Evolutionary conservation across 2,888 invertebrate species (phyloP), one percentile per base, ranked within the genome.

Genomic region (Hirtodrosophila alboralis): DNA sequence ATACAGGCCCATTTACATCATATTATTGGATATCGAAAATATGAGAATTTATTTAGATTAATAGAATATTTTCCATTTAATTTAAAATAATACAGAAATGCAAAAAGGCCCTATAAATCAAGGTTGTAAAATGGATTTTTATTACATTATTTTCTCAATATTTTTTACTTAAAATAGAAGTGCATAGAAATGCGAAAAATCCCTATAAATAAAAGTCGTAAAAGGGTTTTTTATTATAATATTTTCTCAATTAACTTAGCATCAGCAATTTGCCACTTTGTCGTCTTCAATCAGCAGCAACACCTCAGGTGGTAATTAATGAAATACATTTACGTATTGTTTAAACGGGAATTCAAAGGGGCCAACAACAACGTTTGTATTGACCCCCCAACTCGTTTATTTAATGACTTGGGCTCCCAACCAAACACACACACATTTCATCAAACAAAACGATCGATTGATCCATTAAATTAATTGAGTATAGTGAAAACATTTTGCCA

Each of bases 401-500:
- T 64, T 67, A 67, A 69, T 75, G 48, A 43, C 18, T 56, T 47
- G 51, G 33, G 33, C 38, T 34, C 31, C 18, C 60, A 43, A 54
- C 43, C 58, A 26, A 38, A 38, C 33, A n/a, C n/a, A n/a, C 27
- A 30, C 36, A 41, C 27, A 34, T 49, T 51, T 58, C 60, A 54
- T 61, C 63, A 61, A 63, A 64, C 58, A 73, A 54, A 64, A 33
- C 80, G 79, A 83, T 83, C 79, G 76, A 79, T 79, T 76, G 74
- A 68, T 76, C 83, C 79, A 79, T 79, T 79, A 79, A 79, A 79
- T 83, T 76, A 79, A 79, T 79, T 79, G 83, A 83, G 76, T 78
- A 70, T 68, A 75, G 70, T 68, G 67, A 44, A 76, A 76, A 64
- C 71, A 74, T 64, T 83, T 73, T 61, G 61, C 65, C 56, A 70